Evolutionary conservation across 1,140 invertebrate genomes (phyloP).

Genomic region (Cotesia vestalis): DNA sequence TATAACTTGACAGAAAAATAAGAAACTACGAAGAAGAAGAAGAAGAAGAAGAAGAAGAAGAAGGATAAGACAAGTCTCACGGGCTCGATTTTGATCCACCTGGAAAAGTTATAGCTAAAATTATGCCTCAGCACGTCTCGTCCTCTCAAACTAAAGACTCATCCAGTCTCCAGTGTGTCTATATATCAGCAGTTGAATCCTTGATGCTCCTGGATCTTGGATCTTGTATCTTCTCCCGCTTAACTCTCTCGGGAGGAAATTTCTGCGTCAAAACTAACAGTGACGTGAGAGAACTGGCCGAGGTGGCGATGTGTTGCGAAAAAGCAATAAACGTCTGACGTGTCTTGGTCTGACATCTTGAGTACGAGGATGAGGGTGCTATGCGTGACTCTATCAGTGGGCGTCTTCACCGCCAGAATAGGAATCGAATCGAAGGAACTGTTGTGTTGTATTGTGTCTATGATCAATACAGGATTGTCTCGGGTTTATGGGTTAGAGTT

Average conservation of each 20-base stretch:
- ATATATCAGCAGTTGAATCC: no score
- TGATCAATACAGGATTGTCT: background rate
- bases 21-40: background rate
- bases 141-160: background rate
- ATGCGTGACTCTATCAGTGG: slow-evolving; percentile 32
- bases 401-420: background rate
- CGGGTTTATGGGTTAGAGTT: no score
- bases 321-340: slow-evolving; percentile 33
- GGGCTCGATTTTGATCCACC: slow-evolving; percentile 37
- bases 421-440: no score
- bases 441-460: background rate
- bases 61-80: slow-evolving; percentile 17
- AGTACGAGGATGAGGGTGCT: no score
- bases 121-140: slow-evolving; percentile 35
- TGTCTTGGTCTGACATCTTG: background rate
- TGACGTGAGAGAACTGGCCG: background rate
- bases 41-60: slow-evolving; percentile 1
- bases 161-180: background rate
- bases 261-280: no score
- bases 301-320: background rate
- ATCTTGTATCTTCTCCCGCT: background rate
- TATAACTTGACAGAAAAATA: background rate
- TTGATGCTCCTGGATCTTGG: background rate
- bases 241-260: no score
- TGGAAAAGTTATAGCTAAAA: slow-evolving; percentile 27